A percentile compares a stretch with the other conserved stretches of the same genome.
phyloP scores from a whole-genome alignment of 1,140 invertebrate species.

The Microplitis demolitor region DNA sequence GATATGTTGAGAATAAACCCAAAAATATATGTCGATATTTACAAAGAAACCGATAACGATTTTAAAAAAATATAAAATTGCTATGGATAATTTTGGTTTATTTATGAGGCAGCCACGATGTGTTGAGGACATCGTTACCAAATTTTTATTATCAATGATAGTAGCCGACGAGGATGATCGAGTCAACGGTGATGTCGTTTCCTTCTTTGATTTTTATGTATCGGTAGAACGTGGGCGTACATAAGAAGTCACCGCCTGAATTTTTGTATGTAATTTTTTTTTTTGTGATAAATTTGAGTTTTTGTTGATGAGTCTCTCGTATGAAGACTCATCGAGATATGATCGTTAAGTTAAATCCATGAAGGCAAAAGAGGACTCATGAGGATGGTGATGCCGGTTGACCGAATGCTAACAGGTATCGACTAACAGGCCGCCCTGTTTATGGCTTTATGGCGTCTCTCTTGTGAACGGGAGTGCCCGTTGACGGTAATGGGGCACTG shows the following conservation, averaged over 20 bases:
- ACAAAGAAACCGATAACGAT: background rate
- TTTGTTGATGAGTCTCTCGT: background rate
- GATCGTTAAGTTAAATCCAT: background rate
- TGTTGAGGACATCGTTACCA: background rate
- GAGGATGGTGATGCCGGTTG: background rate
- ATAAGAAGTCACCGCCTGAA: background rate
- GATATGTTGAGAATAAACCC: no score
- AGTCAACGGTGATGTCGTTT: background rate
- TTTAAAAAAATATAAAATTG: background rate
- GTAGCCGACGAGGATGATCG: no score
- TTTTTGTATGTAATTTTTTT: background rate
- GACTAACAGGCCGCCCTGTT: slow-evolving; percentile 40
- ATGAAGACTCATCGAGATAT: background rate
- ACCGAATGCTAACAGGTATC: slow-evolving; percentile 24
- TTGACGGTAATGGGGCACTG: slow-evolving; percentile 34
- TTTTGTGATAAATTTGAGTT: background rate
- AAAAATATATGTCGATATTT: background rate
- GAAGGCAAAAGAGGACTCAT: background rate
- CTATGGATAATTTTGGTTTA: background rate
- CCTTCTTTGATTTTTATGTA: background rate
- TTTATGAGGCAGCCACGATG: background rate
- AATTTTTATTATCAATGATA: background rate
- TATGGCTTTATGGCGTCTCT: slow-evolving; percentile 39
- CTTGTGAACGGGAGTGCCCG: slow-evolving; percentile 33
- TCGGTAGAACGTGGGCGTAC: background rate